Base-by-base conservation (phyloP, 2,888 invertebrate genomes). In the Drymonia ruficornis region DNA sequence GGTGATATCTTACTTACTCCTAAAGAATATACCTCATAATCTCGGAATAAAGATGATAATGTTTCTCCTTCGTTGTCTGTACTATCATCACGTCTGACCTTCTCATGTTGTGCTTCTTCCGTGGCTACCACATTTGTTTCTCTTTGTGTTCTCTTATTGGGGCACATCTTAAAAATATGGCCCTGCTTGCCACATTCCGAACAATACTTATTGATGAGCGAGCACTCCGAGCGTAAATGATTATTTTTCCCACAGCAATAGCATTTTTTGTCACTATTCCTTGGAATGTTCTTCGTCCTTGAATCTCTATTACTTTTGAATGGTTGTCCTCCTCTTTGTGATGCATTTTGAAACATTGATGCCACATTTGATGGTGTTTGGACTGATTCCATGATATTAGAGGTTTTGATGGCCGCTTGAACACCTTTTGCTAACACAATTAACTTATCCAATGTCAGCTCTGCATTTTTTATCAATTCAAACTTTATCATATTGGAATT, bases 121-220 rank as follows among this genome's bases (percentile, higher is more conserved):
- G 12, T 4, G 1, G 13, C 5, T 2, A 13, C 34, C 34, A 34
- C 13, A 34, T 34, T 34, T 34, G 34, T 34, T 34, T 5, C 13
- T 5, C 34, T 34, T 16, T 16, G 40, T 16, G 5, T 16, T 46
- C 9, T 46, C 7, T n/a, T 34, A 11, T 31, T 11, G 6, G 31
- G 28, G 6, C 46, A 46, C 46, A 46, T 31, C 13, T 13, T 46
- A 11, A 15, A 46, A 29, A 31, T 28, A 28, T 45, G 45, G 3
- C 45, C 45, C 13, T 45, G 28, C n/a, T 15, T 1, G n/a, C 46
- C 46, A 46, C 46, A 46, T 8, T 46, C 46, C 15, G 29, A 29
- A 15, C 29, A 46, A 31, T n/a, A 46, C 46, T 46, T 46, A 6
- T 46, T 15, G 1, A 2, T 46, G 3, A 46, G 31, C 1, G 46